These are phyloP conservation scores for Calonectris borealis DNA, from an alignment of 2,113 vertebrate species.

Conservation along the genomic window DNA sequence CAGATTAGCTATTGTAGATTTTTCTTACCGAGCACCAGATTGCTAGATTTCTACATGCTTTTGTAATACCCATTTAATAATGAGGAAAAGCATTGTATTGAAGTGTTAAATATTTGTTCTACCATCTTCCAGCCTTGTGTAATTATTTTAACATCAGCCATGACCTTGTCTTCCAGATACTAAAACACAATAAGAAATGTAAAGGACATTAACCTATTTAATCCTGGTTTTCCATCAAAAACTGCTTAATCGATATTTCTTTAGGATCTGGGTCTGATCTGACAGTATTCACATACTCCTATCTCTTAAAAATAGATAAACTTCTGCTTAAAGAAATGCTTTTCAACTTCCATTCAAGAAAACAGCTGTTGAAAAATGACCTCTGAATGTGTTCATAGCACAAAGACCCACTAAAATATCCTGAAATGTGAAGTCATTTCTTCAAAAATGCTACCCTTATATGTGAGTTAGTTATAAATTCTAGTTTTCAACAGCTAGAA, in stretches of 20 bases:
- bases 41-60: neutral
- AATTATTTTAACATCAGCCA: neutral
- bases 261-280: neutral
- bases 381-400: neutral
- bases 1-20: neutral
- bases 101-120: conserved; percentile 32
- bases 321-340: neutral
- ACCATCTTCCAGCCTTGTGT: neutral
- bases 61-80: neutral
- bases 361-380: neutral
- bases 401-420: neutral
- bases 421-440: neutral
- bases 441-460: neutral
- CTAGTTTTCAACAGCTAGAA: neutral
- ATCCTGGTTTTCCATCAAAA: neutral
- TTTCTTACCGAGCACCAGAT: neutral
- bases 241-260: neutral
- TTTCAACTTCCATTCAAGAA: neutral
- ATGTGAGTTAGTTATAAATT: neutral
- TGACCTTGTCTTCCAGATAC: neutral
- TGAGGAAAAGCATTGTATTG: neutral
- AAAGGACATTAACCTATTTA: neutral
- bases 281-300: neutral
- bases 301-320: neutral
- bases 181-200: neutral